These are phyloP conservation scores for Trichomycterus rosablanca DNA, from an alignment of 2,113 vertebrate genomes.

Conservation along the genomic window DNA sequence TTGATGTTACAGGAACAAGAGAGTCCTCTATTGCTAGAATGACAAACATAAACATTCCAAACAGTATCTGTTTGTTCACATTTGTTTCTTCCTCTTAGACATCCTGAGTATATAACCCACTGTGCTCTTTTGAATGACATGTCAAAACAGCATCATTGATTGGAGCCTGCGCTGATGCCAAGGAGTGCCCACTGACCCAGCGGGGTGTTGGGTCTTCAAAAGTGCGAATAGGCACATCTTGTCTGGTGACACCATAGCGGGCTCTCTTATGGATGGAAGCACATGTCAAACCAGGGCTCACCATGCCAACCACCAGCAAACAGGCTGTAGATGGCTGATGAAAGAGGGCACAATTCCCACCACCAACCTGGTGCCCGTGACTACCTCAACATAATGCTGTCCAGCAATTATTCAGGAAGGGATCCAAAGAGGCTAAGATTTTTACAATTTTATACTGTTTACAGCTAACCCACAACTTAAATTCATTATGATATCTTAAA, in stretches of 20 bases:
- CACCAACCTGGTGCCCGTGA: conserved; percentile 57
- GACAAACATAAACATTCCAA: no score
- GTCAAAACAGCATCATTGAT: conserved; percentile 62
- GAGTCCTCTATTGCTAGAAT: no score
- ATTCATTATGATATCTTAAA: no score
- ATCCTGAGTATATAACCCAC: conserved; percentile 1
- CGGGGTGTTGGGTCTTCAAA: conserved; percentile 60
- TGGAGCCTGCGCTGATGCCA: conserved; percentile 59
- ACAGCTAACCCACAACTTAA: no score
- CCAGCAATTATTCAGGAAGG: not conserved
- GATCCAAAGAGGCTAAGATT: no score
- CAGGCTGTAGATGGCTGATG: conserved; percentile 46
- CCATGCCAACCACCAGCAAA: conserved; percentile 62
- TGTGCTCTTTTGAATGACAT: conserved; percentile 58
- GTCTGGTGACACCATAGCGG: conserved; percentile 62
- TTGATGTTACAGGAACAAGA: no score
- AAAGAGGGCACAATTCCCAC: conserved; percentile 46
- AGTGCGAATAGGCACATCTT: conserved; percentile 63
- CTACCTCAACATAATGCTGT: conserved; percentile 18
- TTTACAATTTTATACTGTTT: no score
- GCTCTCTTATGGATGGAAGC: conserved; percentile 60
- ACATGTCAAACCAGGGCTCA: conserved; percentile 64
- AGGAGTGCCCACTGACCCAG: conserved; percentile 66
- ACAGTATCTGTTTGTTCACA: conserved; percentile 19
- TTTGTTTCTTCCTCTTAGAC: not conserved